These are phyloP conservation scores for Ia io DNA, from an alignment of 2,113 vertebrate genomes.

Conservation along the genomic window DNA sequence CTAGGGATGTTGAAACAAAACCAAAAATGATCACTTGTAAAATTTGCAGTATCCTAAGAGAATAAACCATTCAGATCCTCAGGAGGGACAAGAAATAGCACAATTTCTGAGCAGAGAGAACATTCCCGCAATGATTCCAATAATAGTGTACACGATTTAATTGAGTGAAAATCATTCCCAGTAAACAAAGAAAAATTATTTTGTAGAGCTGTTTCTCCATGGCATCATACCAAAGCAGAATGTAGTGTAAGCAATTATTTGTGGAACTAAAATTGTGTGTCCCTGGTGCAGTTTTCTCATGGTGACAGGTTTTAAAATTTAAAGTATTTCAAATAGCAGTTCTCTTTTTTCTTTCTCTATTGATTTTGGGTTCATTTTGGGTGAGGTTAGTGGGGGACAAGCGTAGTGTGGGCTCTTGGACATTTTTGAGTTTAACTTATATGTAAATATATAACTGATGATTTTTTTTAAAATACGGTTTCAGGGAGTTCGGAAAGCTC, in stretches of 20 bases:
- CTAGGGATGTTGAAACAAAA: background rate
- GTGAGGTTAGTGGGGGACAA: background rate
- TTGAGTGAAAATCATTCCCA: background rate
- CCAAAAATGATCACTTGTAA: background rate
- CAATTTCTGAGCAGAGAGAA: background rate
- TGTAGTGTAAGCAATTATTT: background rate
- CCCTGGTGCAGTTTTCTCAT: background rate
- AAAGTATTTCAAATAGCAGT: background rate
- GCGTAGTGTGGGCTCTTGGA: background rate
- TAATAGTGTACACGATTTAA: background rate
- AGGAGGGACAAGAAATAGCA: background rate
- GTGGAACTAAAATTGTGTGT: background rate
- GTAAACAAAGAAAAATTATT: background rate
- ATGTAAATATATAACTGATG: background rate
- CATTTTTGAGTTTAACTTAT: background rate
- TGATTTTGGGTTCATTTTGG: background rate
- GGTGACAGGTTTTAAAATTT: background rate
- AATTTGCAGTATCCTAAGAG: background rate
- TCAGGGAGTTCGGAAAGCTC: background rate
- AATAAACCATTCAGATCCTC: background rate
- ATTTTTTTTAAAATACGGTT: background rate
- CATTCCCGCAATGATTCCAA: background rate
- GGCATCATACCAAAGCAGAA: background rate
- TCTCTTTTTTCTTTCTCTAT: background rate
- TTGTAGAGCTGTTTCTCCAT: background rate